These are phyloP conservation scores for Tillus elongatus DNA, from an alignment of 2,888 invertebrate genomes.

Conservation along the genomic window DNA sequence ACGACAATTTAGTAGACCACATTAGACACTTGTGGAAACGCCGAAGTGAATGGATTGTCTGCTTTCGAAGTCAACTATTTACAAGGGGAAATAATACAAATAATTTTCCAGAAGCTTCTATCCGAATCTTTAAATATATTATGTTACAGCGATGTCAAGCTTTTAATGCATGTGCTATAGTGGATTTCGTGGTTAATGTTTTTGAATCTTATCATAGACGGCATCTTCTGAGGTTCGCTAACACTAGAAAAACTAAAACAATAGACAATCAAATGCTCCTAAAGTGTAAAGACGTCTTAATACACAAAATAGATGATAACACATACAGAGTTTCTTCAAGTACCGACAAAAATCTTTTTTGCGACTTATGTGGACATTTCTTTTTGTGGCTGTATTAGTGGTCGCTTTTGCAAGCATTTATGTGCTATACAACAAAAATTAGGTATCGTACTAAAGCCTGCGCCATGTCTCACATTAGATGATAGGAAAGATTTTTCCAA, in stretches of 20 bases:
- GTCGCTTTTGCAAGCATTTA: constrained; percentile 4
- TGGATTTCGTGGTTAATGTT: constrained; percentile 2
- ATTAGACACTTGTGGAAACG: constrained; percentile 1
- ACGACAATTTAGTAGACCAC: constrained; percentile 3
- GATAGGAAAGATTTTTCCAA: constrained; percentile 1
- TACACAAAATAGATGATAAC: constrained; percentile 2
- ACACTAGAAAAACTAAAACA: neutral
- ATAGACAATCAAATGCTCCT: constrained; percentile 1
- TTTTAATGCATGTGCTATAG: constrained; percentile 19
- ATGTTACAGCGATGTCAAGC: constrained; percentile 18
- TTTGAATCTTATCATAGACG: constrained; percentile 4
- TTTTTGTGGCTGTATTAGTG: neutral
- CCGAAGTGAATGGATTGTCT: constrained; percentile 17
- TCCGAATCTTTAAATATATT: constrained; percentile 17
- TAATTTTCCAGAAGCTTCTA: constrained; percentile 18
- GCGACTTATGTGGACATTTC: neutral
- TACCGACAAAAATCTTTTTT: constrained; percentile 1
- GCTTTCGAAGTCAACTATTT: constrained; percentile 14
- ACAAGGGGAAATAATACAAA: constrained; percentile 20
- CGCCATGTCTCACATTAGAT: constrained; percentile 1
- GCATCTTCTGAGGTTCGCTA: constrained; percentile 1
- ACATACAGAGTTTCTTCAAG: constrained; percentile 3
- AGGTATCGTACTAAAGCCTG: constrained; percentile 2
- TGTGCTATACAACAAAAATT: constrained; percentile 3
- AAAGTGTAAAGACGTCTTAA: constrained; percentile 3